phyloP scores from a whole-genome alignment of 2,113 vertebrate species.

The Meleagris gallopavo region DNA sequence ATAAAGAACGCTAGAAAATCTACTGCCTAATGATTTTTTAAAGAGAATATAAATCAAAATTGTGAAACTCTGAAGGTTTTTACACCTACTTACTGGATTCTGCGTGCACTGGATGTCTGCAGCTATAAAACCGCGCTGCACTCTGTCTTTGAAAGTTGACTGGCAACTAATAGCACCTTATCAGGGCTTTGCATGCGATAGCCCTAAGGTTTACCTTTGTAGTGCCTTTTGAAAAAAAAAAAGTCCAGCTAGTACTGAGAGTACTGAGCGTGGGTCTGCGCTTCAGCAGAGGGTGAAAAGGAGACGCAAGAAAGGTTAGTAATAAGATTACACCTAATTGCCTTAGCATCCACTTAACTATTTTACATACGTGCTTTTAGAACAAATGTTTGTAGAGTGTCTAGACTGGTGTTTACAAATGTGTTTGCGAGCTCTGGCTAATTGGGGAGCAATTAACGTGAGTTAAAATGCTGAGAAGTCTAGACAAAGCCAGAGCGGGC shows the following conservation, averaged over 20 bases:
- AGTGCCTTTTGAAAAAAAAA: conserved; percentile 25
- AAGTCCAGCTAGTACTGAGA: not conserved
- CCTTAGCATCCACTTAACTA: conserved; percentile 44
- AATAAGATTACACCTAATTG: conserved; percentile 59
- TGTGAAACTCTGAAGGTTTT: conserved; percentile 34
- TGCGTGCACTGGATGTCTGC: conserved; percentile 3
- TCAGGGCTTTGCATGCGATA: conserved; percentile 56
- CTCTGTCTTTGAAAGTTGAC: conserved; percentile 52
- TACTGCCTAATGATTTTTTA: conserved; percentile 68
- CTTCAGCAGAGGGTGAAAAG: conserved; percentile 23
- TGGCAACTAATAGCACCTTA: conserved; percentile 64
- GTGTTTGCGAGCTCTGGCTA: conserved; percentile 41
- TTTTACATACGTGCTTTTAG: conserved; percentile 47
- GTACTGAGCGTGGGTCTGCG: not conserved
- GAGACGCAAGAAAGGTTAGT: not conserved
- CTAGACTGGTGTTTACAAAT: conserved; percentile 61
- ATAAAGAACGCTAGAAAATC: conserved; percentile 61
- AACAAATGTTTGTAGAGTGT: conserved; percentile 66
- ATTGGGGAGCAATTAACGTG: conserved; percentile 60
- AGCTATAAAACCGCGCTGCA: not conserved
- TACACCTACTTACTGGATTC: conserved; percentile 37
- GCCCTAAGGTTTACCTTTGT: conserved; percentile 64
- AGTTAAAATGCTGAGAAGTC: not conserved
- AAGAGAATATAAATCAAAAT: conserved; percentile 62
- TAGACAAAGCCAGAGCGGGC: not conserved